These are phyloP conservation scores for Microchrysa polita DNA, from an alignment of 2,888 invertebrate genomes.

Conservation along the genomic window DNA sequence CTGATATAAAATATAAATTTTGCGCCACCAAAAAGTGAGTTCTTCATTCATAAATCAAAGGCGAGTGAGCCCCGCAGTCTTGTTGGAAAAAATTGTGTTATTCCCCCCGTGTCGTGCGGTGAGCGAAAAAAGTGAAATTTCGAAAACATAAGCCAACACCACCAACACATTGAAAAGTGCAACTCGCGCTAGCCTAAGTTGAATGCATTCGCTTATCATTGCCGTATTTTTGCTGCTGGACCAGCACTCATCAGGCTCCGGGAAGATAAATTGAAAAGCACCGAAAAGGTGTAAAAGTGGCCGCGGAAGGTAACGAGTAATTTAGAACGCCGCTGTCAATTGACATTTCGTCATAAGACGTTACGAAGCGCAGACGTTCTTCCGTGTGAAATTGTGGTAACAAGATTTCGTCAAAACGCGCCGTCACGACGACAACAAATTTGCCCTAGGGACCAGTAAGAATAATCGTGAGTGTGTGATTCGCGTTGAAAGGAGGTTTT, in stretches of 20 bases:
- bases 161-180: slow-evolving; percentile 16
- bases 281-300: neutral
- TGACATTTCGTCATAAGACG: slow-evolving; percentile 37
- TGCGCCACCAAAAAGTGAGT: slow-evolving; percentile 9
- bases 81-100: slow-evolving; percentile 18
- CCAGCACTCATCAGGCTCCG: neutral
- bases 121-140: slow-evolving; percentile 41
- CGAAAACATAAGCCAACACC: slow-evolving; percentile 38
- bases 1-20: slow-evolving; percentile 20
- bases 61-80: neutral
- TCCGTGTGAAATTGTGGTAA: neutral
- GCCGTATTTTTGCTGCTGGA: slow-evolving; percentile 8
- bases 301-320: neutral
- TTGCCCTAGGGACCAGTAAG: too few species aligned
- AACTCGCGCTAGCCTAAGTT: slow-evolving; percentile 26
- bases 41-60: neutral
- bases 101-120: neutral
- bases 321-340: slow-evolving; percentile 23
- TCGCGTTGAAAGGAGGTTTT: too few species aligned
- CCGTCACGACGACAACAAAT: too few species aligned
- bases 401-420: too few species aligned
- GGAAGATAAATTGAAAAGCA: slow-evolving; percentile 9
- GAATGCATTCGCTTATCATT: slow-evolving; percentile 37
- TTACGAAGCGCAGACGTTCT: slow-evolving; percentile 31
- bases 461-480: too few species aligned